Percentiles rank a stretch among this genome's conserved stretches.
phyloP scores from a whole-genome alignment of 1,140 invertebrate genomes.

The Zaprionus taronus region DNA sequence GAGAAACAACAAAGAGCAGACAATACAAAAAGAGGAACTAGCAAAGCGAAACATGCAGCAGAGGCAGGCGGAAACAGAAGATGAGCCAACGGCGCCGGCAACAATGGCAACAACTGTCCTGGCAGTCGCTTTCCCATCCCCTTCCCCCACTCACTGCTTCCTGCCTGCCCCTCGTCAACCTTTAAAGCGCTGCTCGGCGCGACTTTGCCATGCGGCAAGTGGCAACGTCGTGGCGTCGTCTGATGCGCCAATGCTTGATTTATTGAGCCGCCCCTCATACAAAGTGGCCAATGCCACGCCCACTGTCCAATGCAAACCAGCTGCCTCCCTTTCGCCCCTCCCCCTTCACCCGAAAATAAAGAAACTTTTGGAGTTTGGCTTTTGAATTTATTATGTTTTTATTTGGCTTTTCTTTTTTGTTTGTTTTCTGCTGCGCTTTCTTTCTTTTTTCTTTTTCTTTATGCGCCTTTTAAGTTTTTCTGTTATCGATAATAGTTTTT shows the following conservation, averaged over 20 bases:
- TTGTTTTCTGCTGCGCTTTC: conserved; percentile 25
- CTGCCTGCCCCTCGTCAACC: neutral
- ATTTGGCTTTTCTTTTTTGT: conserved; percentile 54
- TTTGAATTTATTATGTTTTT: conserved; percentile 78
- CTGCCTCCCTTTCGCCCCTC: neutral
- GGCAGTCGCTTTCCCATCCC: neutral
- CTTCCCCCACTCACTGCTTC: neutral
- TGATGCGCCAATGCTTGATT: conserved; percentile 78
- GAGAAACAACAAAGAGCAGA: conserved; percentile 11
- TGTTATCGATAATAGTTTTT: conserved; percentile 60
- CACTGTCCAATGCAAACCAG: conserved; percentile 30
- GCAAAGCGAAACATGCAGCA: conserved; percentile 60
- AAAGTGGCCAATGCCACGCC: conserved; percentile 49
- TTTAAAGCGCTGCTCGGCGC: conserved; percentile 22
- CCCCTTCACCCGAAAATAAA: conserved; percentile 52
- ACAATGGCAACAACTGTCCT: conserved; percentile 45
- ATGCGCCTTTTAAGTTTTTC: conserved; percentile 40
- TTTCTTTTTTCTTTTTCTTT: conserved; percentile 45
- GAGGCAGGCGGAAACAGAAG: conserved; percentile 18
- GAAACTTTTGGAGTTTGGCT: conserved; percentile 69
- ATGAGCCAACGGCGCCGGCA: conserved; percentile 35
- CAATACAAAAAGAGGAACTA: conserved; percentile 48
- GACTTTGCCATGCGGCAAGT: conserved; percentile 32
- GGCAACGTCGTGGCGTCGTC: conserved; percentile 49
- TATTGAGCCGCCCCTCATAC: conserved; percentile 42